Evolutionary conservation across 2,113 vertebrate species (phyloP), one percentile per base, ranked within the genome.

Genomic region (Miniopterus natalensis): DNA sequence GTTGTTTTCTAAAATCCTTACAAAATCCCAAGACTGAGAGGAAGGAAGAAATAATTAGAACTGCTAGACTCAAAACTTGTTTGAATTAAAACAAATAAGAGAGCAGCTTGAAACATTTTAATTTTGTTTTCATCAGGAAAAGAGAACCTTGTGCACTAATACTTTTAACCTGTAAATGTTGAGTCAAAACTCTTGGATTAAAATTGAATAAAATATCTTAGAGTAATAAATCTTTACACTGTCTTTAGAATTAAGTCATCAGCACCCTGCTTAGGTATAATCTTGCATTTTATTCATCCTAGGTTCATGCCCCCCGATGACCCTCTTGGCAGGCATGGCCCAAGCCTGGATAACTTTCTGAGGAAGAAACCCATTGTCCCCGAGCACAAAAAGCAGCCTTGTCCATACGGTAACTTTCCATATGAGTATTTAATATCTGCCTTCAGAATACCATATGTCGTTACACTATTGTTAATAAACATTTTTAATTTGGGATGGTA

Each of bases 281-380:
- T 93, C 77, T 59, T 94, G 45, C 86, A 8, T 94, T 92, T 20
- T 86, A 25, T 53, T 55, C 36, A 36, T 70, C 92, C 81, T 98
- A 99, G 99, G 94, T 99, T 99, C 98, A 99, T 99, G 99, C 99
- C 99, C 51, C 99, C 99, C 45, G 99, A 99, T 95, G 99, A 99
- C 97, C 99, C 99, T 40, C 99, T 99, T 51, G 99, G 99, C 59
- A 99, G 99, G 36, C 99, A 99, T 0, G 99, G 99, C 5, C 99
- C 99, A 29, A 99, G 99, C 92, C 98, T 99, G 90, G 99, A 99
- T 96, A 99, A 99, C 98, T 99, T 99, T 98, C 98, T 99, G 97
- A 99, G 99, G 97, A 99, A 99, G 98, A 99, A 99, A 94, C 99
- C 99, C 17, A 98, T 99, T 84, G 98, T 99, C 93, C 99, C 99